A percentile compares a stretch with the other conserved stretches of the same genome.
phyloP scores from a whole-genome alignment of 2,113 vertebrate species.

The Nipponia nippon region DNA sequence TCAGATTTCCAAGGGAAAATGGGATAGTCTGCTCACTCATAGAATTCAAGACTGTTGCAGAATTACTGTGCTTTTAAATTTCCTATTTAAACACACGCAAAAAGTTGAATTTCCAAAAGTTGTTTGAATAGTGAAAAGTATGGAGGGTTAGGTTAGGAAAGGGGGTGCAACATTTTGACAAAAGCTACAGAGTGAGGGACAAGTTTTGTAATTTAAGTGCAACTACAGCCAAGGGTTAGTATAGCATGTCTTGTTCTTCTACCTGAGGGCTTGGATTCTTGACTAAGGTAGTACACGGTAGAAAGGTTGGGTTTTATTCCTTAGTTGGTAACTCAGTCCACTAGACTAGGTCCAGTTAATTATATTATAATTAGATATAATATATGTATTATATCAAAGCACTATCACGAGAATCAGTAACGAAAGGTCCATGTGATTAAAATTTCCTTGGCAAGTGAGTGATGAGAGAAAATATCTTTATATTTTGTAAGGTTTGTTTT shows the following conservation, averaged over 20 bases:
- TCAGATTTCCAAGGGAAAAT: background rate
- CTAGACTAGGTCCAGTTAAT: background rate
- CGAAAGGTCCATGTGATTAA: background rate
- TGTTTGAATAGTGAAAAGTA: background rate
- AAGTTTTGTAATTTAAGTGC: background rate
- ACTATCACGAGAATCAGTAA: fast-evolving
- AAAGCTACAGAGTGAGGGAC: background rate
- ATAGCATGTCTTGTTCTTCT: background rate
- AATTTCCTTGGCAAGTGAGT: background rate
- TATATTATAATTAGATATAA: too few species aligned
- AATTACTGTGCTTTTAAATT: background rate
- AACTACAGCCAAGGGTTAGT: background rate
- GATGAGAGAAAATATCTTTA: background rate
- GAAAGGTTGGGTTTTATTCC: background rate
- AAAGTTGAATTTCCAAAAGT: background rate
- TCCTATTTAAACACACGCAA: background rate
- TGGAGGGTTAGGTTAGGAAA: background rate
- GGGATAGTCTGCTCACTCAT: background rate
- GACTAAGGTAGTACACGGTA: too few species aligned
- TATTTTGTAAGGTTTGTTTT: background rate
- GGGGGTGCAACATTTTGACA: background rate
- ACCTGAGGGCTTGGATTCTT: background rate
- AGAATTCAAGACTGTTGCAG: background rate
- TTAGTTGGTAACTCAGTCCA: background rate
- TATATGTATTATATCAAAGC: background rate